These are phyloP conservation scores for Oreonectes daqikongensis DNA, from an alignment of 2,797 vertebrate species.

Conservation along the genomic window DNA sequence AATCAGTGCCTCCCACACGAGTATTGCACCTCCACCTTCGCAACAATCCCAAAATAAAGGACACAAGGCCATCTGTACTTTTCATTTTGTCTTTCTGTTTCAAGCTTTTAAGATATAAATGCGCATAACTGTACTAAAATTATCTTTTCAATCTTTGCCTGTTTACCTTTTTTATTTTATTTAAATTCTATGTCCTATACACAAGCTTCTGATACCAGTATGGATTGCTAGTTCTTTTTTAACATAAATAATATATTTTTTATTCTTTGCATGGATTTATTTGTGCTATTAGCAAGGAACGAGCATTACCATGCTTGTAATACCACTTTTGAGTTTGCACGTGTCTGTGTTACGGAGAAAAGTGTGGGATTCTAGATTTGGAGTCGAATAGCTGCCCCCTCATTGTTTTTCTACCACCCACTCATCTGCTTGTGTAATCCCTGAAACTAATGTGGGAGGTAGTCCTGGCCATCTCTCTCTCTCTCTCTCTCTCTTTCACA, in stretches of 20 bases:
- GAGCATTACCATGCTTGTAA: constrained; percentile 9
- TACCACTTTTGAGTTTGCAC: constrained; percentile 11
- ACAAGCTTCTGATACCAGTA: no score
- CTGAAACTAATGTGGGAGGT: constrained; percentile 49
- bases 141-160: no score
- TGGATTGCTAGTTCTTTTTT: no score
- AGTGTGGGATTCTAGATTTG: constrained; percentile 48
- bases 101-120: not conserved
- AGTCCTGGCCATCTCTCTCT: constrained; percentile 17
- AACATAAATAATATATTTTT: no score
- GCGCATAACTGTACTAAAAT: no score
- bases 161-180: no score
- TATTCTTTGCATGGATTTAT: not conserved
- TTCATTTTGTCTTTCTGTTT: not conserved
- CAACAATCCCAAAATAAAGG: constrained; percentile 55
- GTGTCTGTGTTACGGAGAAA: constrained; percentile 1
- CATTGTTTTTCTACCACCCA: constrained; percentile 51
- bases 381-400: constrained; percentile 48
- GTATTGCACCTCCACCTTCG: constrained; percentile 62
- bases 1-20: constrained; percentile 58
- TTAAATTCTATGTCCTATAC: no score
- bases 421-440: constrained; percentile 57
- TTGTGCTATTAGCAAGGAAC: not conserved
- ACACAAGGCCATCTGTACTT: constrained; percentile 21
- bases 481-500: constrained; percentile 7